These are phyloP conservation scores for Cosmia trapezina DNA, from an alignment of 2,888 invertebrate species.

Conservation along the genomic window DNA sequence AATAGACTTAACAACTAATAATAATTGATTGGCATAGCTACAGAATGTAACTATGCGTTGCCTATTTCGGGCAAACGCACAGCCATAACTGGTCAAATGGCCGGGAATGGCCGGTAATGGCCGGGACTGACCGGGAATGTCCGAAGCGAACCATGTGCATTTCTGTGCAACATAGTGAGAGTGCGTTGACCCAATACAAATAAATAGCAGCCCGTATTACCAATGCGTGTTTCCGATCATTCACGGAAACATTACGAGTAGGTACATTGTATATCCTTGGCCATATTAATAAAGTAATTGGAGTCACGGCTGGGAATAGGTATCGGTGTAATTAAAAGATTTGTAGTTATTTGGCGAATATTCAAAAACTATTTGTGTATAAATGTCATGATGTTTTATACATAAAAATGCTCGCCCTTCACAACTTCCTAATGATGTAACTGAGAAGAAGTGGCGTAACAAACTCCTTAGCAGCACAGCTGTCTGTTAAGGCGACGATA, in stretches of 20 bases:
- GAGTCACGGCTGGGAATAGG: conserved; percentile 2
- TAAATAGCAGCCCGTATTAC: conserved; percentile 76
- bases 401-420: neutral
- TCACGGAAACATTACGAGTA: conserved; percentile 73
- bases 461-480: too few relatives aligned
- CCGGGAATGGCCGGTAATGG: conserved; percentile 47
- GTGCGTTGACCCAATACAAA: conserved; percentile 83
- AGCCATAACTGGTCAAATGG: conserved; percentile 69
- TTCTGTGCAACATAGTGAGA: conserved; percentile 73
- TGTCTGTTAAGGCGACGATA: too few relatives aligned
- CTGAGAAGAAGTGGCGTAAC: too few relatives aligned
- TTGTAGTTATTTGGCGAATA: conserved; percentile 1
- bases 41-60: conserved; percentile 36
- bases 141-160: conserved; percentile 60
- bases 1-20: too few relatives aligned
- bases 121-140: conserved; percentile 48
- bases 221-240: conserved; percentile 79
- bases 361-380: conserved; percentile 2
- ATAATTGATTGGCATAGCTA: conserved; percentile 15
- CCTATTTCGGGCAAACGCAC: conserved; percentile 48
- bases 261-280: conserved; percentile 50
- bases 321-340: neutral
- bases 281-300: conserved; percentile 36
- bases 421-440: too few relatives aligned
- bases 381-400: neutral